Base-by-base conservation (phyloP, 2,113 vertebrate species). In the Lamprotornis superbus region DNA sequence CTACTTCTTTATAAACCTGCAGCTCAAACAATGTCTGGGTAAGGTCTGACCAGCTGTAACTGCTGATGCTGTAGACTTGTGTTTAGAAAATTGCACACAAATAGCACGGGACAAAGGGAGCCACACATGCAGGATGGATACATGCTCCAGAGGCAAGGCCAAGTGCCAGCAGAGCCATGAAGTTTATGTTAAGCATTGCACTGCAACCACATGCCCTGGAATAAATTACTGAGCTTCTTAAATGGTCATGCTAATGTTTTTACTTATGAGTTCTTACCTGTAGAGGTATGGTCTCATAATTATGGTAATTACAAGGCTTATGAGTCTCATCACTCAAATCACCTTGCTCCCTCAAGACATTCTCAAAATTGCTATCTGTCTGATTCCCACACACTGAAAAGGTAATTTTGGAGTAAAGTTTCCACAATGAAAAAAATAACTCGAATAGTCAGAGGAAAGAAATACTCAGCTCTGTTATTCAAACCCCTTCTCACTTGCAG, bases 281-380 rank as follows among this genome's bases (percentile, higher is more conserved):
- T 92, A 96, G 94, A 96, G 92, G 85, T 94, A 93, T 87, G 89
- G 87, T 83, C 96, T 93, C 95, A 92, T 96, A 96, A 97, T 97
- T 96, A 96, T n/a, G 15, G 90, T 97, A 97, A 97, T 98, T 97
- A 97, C 93, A 96, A 97, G 90, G 74, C 89, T 87, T 82, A 96
- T 56, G 91, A 95, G 83, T 93, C 90, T 96, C 95, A 95, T 97
- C 94, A 96, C 87, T 88, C 85, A 89, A 92, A 91, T 95, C 76
- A 95, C 73, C 60, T 92, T 73, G 83, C 95, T 97, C 94, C 97
- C 88, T 95, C 86, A 87, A 97, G 88, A 87, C 93, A 86, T 96
- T 97, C 96, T 95, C 90, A 92, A 96, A 94, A 97, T 81, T 93
- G 87, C 83, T 97, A 92, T 96, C 89, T 89, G 85, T 90, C 88